A percentile compares a stretch with the other conserved stretches of the same genome.
phyloP scores from a whole-genome alignment of 2,113 vertebrate genomes.

The Muscicapa adusta region DNA sequence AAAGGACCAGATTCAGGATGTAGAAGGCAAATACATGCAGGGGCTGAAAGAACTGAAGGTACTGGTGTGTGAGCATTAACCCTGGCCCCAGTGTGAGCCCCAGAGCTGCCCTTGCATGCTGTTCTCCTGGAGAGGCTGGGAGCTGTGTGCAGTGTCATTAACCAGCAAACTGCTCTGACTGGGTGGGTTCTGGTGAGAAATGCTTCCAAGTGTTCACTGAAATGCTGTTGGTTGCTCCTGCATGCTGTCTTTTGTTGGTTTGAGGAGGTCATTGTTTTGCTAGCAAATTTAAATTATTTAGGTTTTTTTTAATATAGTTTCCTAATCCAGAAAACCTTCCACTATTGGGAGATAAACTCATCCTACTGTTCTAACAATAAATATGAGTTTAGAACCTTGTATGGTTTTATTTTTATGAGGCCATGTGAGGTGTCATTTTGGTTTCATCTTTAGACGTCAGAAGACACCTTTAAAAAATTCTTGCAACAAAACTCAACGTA shows the following conservation, averaged over 20 bases:
- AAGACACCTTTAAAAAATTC: neutral
- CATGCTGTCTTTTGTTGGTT: neutral
- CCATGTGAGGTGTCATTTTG: neutral
- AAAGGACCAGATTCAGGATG: constrained; percentile 96
- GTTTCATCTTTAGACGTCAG: neutral
- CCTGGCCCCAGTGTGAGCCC: neutral
- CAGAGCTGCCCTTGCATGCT: constrained; percentile 7
- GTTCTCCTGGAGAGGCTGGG: neutral
- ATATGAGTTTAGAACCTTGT: neutral
- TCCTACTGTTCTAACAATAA: neutral
- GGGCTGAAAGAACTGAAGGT: constrained; percentile 94
- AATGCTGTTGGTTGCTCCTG: neutral
- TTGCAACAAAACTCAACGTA: neutral
- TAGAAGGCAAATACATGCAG: constrained; percentile 92
- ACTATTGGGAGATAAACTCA: neutral
- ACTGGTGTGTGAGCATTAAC: constrained; percentile 57
- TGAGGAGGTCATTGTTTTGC: neutral
- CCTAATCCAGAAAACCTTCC: neutral
- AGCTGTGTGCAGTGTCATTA: neutral
- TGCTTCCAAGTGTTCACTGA: neutral
- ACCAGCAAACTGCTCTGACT: neutral
- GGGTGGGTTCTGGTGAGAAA: neutral
- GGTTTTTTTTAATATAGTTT: fast-evolving
- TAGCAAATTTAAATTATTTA: neutral
- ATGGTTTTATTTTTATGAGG: neutral